These are phyloP conservation scores for Panagrolaimus sp. DNA, from an alignment of 1,140 invertebrate species.

Conservation along the genomic window DNA sequence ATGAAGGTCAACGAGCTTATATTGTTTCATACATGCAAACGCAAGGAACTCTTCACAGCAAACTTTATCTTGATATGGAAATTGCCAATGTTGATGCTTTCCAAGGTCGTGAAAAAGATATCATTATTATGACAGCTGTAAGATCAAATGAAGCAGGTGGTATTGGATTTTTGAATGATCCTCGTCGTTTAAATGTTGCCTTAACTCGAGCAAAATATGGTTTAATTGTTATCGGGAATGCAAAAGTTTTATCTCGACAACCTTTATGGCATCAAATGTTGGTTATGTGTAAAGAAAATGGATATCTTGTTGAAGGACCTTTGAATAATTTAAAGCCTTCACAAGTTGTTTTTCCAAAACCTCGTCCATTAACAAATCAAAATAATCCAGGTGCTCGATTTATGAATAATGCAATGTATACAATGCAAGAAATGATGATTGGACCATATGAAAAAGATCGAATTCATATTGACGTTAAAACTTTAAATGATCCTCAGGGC, in stretches of 20 bases:
- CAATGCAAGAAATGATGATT: slow-evolving; percentile 37
- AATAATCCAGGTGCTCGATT: slow-evolving; percentile 70
- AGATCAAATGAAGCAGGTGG: slow-evolving; percentile 85
- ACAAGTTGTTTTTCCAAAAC: slow-evolving; percentile 91
- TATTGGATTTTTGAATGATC: slow-evolving; percentile 91
- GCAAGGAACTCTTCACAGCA: slow-evolving; percentile 88
- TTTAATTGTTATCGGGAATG: slow-evolving; percentile 96
- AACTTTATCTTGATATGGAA: slow-evolving; percentile 96
- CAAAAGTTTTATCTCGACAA: slow-evolving; percentile 93
- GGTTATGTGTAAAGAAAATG: slow-evolving; percentile 94
- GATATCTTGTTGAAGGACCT: slow-evolving; percentile 93
- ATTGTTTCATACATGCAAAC: slow-evolving; percentile 97
- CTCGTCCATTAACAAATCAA: slow-evolving; percentile 85
- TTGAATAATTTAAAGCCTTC: slow-evolving; percentile 94
- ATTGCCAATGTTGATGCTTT: slow-evolving; percentile 99
- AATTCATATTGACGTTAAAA: slow-evolving; percentile 20
- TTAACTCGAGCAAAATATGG: slow-evolving; percentile 91
- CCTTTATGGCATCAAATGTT: slow-evolving; percentile 96
- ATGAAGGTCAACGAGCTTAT: slow-evolving; percentile 94
- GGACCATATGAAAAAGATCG: slow-evolving; percentile 26
- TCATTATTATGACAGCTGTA: slow-evolving; percentile 83
- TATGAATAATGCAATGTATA: slow-evolving; percentile 36
- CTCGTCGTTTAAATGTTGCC: slow-evolving; percentile 91
- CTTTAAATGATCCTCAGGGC: slow-evolving; percentile 43
- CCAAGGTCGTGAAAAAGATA: slow-evolving; percentile 87